phyloP scores from a whole-genome alignment of 2,797 vertebrate genomes.

The Alectoris magna region DNA sequence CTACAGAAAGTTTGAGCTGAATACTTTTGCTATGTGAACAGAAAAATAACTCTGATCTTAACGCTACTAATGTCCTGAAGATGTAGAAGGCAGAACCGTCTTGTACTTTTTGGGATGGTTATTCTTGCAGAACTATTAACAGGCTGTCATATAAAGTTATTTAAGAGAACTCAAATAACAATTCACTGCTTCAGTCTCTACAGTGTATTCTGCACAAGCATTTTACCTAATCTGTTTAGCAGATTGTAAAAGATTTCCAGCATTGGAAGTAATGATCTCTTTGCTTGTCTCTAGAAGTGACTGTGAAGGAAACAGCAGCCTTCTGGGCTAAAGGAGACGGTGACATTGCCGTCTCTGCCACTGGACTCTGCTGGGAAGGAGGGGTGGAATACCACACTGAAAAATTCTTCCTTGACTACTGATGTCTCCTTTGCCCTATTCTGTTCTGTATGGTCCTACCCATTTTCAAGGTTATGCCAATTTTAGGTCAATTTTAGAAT shows the following conservation, averaged over 20 bases:
- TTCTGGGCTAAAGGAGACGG: background rate
- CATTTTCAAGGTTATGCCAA: background rate
- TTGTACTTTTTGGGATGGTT: background rate
- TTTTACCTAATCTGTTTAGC: background rate
- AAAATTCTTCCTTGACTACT: background rate
- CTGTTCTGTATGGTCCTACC: background rate
- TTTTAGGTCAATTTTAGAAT: background rate
- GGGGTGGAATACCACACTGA: background rate
- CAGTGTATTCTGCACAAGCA: background rate
- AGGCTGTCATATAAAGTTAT: background rate
- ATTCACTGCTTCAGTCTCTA: background rate
- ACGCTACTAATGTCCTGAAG: background rate
- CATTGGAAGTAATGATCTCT: background rate
- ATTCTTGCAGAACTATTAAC: background rate
- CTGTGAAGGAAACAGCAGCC: background rate
- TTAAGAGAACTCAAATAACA: background rate
- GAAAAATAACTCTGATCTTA: background rate
- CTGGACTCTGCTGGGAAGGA: background rate
- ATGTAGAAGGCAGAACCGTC: background rate
- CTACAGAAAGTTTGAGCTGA: background rate
- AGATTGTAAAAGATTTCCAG: background rate
- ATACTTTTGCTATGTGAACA: background rate
- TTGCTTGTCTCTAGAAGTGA: background rate
- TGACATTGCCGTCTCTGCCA: background rate
- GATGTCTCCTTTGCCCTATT: background rate